phyloP scores from a whole-genome alignment of 2,888 invertebrate species.

The Pandemis heparana region DNA sequence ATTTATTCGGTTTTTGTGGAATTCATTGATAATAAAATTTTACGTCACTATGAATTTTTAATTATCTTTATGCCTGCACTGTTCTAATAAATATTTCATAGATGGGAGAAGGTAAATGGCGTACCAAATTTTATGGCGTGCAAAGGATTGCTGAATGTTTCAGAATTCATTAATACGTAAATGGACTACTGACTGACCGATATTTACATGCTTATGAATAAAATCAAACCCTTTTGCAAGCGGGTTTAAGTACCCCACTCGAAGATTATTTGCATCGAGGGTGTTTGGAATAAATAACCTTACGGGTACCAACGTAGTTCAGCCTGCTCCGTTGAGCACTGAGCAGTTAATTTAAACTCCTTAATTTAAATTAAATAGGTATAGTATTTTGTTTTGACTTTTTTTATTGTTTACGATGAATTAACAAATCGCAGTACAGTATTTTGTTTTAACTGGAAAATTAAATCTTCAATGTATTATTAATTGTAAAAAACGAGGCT shows the following conservation, averaged over 20 bases:
- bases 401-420: no score
- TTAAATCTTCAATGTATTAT: no score
- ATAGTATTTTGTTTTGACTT: no score
- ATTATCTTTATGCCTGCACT: background rate
- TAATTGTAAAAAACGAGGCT: no score
- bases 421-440: no score
- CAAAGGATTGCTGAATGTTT: constrained; percentile 33
- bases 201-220: constrained; percentile 39
- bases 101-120: background rate
- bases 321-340: no score
- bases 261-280: constrained; percentile 2
- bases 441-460: no score
- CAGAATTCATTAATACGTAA: constrained; percentile 29
- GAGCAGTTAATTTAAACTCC: no score
- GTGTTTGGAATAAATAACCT: background rate
- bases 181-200: constrained; percentile 28
- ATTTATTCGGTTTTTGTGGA: background rate
- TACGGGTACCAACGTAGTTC: background rate
- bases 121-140: constrained; percentile 22
- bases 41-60: background rate
- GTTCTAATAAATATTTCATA: background rate
- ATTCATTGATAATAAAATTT: background rate
- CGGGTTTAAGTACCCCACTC: constrained; percentile 4
- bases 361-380: no score
- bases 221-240: constrained; percentile 30